Evolutionary conservation across 1,140 invertebrate species (phyloP).

Genomic region (Drosophila equinoxialis): DNA sequence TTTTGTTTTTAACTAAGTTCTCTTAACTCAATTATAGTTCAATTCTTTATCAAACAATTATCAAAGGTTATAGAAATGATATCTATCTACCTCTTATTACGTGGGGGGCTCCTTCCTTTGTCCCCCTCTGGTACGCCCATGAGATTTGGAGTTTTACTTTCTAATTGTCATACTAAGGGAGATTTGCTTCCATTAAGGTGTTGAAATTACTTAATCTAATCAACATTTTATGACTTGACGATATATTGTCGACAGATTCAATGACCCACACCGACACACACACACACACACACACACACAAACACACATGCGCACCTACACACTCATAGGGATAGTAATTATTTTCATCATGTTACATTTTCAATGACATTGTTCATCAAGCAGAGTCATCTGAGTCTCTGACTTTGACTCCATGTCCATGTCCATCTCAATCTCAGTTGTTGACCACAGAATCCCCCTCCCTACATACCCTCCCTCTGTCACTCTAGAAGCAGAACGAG

Average conservation of each 20-base stretch:
- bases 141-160: too few relatives aligned
- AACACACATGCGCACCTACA: not conserved
- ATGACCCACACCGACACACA: not conserved
- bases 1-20: too few relatives aligned
- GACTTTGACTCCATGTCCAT: constrained; percentile 12
- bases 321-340: constrained; percentile 38
- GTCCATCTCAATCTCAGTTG: constrained; percentile 27
- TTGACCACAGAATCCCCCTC: not conserved
- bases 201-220: not conserved
- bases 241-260: not conserved
- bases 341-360: constrained; percentile 59
- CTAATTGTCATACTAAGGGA: not conserved
- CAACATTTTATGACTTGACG: not conserved
- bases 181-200: not conserved
- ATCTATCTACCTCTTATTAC: too few relatives aligned
- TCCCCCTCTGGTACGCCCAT: too few relatives aligned
- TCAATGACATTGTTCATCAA: constrained; percentile 61
- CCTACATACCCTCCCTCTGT: too few relatives aligned
- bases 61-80: too few relatives aligned
- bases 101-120: too few relatives aligned
- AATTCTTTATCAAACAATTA: too few relatives aligned
- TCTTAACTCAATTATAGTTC: too few relatives aligned
- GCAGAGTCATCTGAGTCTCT: constrained; percentile 15
- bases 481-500: constrained; percentile 23
- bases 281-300: not conserved